Evolutionary conservation across 2,888 invertebrate genomes (phyloP).

Genomic region (Aleiodes leptofemur): DNA sequence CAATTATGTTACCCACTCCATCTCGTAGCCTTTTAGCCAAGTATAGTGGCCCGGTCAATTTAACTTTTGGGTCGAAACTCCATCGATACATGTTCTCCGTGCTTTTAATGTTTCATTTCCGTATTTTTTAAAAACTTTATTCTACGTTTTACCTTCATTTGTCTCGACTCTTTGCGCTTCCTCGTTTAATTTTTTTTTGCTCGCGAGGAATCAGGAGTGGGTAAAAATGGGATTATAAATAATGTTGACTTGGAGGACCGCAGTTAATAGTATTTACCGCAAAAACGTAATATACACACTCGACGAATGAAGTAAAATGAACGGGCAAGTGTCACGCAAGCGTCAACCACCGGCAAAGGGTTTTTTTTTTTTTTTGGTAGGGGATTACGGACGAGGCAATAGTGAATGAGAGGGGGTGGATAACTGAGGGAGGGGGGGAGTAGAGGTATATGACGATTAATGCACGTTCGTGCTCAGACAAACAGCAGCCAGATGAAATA

Average conservation of each 20-base stretch:
- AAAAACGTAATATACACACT: slow-evolving; percentile 34
- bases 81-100: not conserved
- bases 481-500: slow-evolving; percentile 41
- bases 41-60: slow-evolving; percentile 39
- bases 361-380: not conserved
- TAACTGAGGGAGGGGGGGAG: not conserved
- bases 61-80: slow-evolving; percentile 36
- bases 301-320: slow-evolving; percentile 25
- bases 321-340: slow-evolving; percentile 37
- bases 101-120: not conserved
- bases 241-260: slow-evolving; percentile 30
- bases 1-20: slow-evolving; percentile 37
- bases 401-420: not conserved
- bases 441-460: slow-evolving; percentile 22
- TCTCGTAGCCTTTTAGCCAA: slow-evolving; percentile 2
- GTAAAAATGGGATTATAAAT: slow-evolving; percentile 21
- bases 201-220: not conserved
- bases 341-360: slow-evolving; percentile 9
- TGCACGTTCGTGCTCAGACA: slow-evolving; percentile 27
- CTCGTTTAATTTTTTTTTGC: not conserved
- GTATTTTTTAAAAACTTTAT: too few species aligned
- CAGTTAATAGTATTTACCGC: slow-evolving; percentile 28
- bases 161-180: too few species aligned
- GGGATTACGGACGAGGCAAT: not conserved
- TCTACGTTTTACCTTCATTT: too few species aligned